Percentiles rank a stretch among this genome's conserved stretches.
phyloP scores from a whole-genome alignment of 1,140 invertebrate genomes.

The Nebria ingens region DNA sequence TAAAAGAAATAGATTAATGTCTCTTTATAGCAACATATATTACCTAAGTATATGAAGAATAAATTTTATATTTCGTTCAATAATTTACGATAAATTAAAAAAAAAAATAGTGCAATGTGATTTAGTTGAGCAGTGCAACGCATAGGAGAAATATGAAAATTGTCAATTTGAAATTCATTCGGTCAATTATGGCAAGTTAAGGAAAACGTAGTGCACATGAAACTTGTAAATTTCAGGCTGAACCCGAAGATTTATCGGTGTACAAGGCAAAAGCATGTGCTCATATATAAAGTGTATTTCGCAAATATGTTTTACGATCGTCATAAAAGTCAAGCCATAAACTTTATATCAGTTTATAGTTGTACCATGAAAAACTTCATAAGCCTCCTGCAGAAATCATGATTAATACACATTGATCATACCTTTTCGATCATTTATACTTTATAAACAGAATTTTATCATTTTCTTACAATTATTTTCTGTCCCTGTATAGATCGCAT shows the following conservation, averaged over 20 bases:
- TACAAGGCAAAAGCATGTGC: background rate
- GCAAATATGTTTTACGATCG: conserved; percentile 3
- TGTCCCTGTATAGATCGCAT: background rate
- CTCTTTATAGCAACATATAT: no score
- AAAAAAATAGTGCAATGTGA: no score
- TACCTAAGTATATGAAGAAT: no score
- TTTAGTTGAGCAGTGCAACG: no score
- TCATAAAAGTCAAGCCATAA: conserved; percentile 3
- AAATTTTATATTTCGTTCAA: no score
- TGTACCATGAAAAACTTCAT: background rate
- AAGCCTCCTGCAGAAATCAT: background rate
- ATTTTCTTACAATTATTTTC: background rate
- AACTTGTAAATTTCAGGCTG: background rate
- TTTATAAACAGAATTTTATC: background rate
- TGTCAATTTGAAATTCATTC: background rate
- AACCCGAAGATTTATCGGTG: background rate
- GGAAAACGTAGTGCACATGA: background rate
- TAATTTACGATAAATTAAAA: no score
- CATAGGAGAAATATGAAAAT: no score
- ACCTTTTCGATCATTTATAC: no score
- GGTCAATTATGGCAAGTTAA: background rate
- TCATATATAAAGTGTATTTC: conserved; percentile 2
- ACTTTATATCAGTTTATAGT: conserved; percentile 1
- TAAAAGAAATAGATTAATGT: no score
- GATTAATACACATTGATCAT: background rate